Evolutionary conservation across 2,888 invertebrate species (phyloP).

Genomic region (Nemoura dubitans): DNA sequence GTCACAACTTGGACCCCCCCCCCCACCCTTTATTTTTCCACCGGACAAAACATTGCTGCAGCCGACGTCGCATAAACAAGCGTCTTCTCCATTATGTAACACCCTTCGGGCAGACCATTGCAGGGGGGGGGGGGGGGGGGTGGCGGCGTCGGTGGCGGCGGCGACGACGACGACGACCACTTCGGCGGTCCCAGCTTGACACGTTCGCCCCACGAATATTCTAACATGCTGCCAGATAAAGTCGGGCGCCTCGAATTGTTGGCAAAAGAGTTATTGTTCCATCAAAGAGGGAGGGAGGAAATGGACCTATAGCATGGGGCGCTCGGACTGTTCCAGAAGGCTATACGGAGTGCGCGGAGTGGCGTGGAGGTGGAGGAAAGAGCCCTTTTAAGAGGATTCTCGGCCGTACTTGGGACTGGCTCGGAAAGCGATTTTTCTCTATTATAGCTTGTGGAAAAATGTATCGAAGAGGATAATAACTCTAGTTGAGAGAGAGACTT

Average conservation of each 20-base stretch:
- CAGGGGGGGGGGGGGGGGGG: background rate
- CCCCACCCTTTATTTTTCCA: too few relatives aligned
- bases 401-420: background rate
- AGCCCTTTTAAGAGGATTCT: slow-evolving; percentile 27
- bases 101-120: background rate
- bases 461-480: slow-evolving; percentile 23
- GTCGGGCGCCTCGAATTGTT: background rate
- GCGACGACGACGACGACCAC: background rate
- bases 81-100: background rate
- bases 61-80: background rate
- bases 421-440: slow-evolving; percentile 23
- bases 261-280: slow-evolving; percentile 21
- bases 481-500: background rate
- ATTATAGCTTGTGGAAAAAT: slow-evolving; percentile 22
- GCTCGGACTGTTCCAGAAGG: slow-evolving; percentile 15
- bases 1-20: too few relatives aligned
- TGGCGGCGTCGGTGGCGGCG: background rate
- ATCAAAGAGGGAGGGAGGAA: background rate
- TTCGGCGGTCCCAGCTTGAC: background rate
- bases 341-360: background rate
- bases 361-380: background rate
- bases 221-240: background rate
- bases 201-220: background rate
- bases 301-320: background rate
- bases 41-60: background rate